Conservation (phyloP, 2,113 vertebrate species). For the Ammodytes dubius region DNA sequence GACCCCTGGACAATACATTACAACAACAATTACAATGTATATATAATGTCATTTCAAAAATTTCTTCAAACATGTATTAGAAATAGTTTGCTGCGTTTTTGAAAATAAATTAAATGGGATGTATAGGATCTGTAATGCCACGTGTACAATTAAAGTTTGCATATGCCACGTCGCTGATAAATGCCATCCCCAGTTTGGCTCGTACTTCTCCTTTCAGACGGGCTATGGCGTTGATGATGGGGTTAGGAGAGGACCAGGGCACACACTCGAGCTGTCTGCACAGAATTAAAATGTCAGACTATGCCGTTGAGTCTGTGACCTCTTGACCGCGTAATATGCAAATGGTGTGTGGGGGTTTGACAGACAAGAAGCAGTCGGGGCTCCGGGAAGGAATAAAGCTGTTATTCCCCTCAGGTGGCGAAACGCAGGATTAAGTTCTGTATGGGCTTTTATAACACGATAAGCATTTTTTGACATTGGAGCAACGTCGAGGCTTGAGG, state of each 20-base stretch:
- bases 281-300: constrained; percentile 79
- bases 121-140: background rate
- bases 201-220: constrained; percentile 43
- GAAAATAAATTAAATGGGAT: no score
- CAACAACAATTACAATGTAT: no score
- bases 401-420: constrained; percentile 53
- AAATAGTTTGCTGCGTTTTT: no score
- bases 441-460: constrained; percentile 41
- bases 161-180: constrained; percentile 17
- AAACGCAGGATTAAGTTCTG: constrained; percentile 49
- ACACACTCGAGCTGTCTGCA: constrained; percentile 56
- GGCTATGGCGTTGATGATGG: constrained; percentile 1
- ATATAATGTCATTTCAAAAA: no score
- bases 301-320: constrained; percentile 68
- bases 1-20: no score
- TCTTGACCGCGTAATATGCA: constrained; percentile 69
- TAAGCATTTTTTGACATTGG: constrained; percentile 56
- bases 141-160: constrained; percentile 6
- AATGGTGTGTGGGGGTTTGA: constrained; percentile 58
- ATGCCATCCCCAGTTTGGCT: constrained; percentile 7
- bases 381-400: constrained; percentile 63
- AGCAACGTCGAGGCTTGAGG: constrained; percentile 37
- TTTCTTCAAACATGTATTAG: no score
- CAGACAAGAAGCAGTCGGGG: constrained; percentile 55
- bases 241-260: constrained; percentile 47